Base-by-base conservation (phyloP, 2,888 invertebrate species). In the Bombylius major region DNA sequence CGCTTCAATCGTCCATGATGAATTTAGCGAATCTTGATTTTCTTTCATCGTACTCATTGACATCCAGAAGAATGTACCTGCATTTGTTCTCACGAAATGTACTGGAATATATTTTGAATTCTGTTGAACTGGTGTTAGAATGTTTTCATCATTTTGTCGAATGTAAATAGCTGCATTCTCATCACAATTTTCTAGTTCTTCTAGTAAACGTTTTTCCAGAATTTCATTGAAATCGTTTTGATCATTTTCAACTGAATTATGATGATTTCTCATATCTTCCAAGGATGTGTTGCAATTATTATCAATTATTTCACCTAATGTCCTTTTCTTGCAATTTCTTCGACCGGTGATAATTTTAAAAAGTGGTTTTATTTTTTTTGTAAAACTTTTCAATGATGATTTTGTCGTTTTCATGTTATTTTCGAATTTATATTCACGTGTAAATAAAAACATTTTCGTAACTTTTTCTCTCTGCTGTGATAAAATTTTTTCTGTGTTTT, bases 41-140 rank as follows among this genome's bases (percentile, higher is more conserved):
- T 23, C 3, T 23, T 23, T 23, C 23, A 23, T 11, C 12, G 34
- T 13, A 12, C 11, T 32, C 31, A 47, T 8, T 32, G 53, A 48
- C 13, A 48, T 53, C 53, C 53, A 53, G n/a, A 53, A 53, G n/a
- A 53, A 53, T 42, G 53, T 53, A 31, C 53, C 53, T 42, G 53
- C 48, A 31, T 42, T 42, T 32, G 53, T 53, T 48, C 53, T 39
- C 31, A 48, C 53, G 42, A 53, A 53, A 33, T 53, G 47, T 8
- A 53, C 53, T 9, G 53, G 53, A 32, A 53, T 39, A 32, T n/a
- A 47, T 47, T 32, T 14, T 36, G 23, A 44, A 31, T 14, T 47
- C 39, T 39, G 36, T 23, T 32, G 36, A 3, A 53, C 42, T n/a
- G 53, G 36, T 7, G 23, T 12, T 47, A 53, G 32, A 13, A 42